phyloP scores from a whole-genome alignment of 2,888 invertebrate genomes.

The Drosophila tripunctata region DNA sequence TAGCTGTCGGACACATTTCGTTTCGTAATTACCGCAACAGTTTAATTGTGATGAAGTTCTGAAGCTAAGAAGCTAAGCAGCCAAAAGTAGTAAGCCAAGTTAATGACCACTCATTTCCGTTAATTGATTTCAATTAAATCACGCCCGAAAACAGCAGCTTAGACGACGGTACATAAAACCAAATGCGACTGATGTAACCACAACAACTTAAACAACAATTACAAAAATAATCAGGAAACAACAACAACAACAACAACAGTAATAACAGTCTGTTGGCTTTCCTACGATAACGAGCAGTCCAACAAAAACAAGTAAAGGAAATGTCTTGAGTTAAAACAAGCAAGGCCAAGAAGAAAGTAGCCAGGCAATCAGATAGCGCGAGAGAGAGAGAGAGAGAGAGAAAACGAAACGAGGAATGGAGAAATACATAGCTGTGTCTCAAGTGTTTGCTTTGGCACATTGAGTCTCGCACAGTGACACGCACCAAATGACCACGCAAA shows the following conservation, averaged over 20 bases:
- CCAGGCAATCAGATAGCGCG: neutral
- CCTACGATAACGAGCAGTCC: constrained; percentile 43
- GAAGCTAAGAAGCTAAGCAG: constrained; percentile 26
- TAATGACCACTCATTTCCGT: constrained; percentile 84
- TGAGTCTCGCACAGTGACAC: constrained; percentile 29
- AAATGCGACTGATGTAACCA: constrained; percentile 67
- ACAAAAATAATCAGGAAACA: constrained; percentile 69
- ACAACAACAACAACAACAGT: constrained; percentile 22
- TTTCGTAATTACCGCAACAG: constrained; percentile 42
- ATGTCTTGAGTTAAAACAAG: constrained; percentile 61
- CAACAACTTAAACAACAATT: constrained; percentile 78
- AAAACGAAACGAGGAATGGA: neutral
- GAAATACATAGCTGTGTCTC: constrained; percentile 37
- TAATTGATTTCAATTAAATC: constrained; percentile 85
- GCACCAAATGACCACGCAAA: constrained; percentile 56
- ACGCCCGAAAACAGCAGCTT: constrained; percentile 70
- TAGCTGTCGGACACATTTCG: neutral
- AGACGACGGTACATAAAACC: constrained; percentile 48
- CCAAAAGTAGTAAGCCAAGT: constrained; percentile 64
- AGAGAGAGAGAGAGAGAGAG: neutral
- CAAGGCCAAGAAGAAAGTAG: constrained; percentile 10
- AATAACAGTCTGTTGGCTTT: constrained; percentile 25
- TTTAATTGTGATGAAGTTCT: constrained; percentile 35
- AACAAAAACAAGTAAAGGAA: constrained; percentile 54
- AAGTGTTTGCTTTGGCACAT: constrained; percentile 57